Evolutionary conservation across 2,113 vertebrate species (phyloP).

Genomic region (Scatophagus argus): DNA sequence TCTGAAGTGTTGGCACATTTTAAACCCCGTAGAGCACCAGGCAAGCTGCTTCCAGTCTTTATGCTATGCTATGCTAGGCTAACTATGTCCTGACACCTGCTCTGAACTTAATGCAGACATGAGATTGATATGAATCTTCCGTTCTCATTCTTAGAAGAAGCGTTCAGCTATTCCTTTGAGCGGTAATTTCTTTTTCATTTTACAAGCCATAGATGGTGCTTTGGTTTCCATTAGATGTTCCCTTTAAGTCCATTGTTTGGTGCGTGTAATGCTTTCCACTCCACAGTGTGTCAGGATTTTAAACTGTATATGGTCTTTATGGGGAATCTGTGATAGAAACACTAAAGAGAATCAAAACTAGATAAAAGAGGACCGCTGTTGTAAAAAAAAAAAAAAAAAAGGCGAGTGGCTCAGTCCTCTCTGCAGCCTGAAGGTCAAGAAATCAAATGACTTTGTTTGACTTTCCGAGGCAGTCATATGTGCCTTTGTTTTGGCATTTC

Average conservation of each 20-base stretch:
- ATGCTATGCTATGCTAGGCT: too few relatives aligned
- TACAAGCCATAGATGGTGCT: neutral
- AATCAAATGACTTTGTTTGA: conserved; percentile 70
- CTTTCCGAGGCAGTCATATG: conserved; percentile 58
- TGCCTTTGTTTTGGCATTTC: conserved; percentile 59
- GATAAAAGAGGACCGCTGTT: conserved; percentile 38
- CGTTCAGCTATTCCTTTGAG: neutral
- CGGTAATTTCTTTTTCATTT: neutral
- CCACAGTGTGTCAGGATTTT: conserved; percentile 4
- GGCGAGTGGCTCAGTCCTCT: neutral
- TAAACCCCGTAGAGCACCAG: too few relatives aligned
- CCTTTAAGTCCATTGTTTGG: neutral
- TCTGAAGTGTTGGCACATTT: too few relatives aligned
- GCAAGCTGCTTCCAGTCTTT: too few relatives aligned
- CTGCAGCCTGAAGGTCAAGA: conserved; percentile 54
- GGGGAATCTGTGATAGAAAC: conserved; percentile 28
- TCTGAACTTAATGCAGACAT: too few relatives aligned
- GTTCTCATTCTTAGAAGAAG: too few relatives aligned
- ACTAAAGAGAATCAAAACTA: neutral
- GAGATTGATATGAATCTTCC: too few relatives aligned
- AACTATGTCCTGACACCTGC: too few relatives aligned
- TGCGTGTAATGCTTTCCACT: conserved; percentile 37
- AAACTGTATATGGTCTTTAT: conserved; percentile 20
- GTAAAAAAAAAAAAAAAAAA: conserved; percentile 33
- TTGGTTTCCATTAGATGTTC: neutral